A percentile compares a stretch with the other conserved stretches of the same genome.
Conservation (phyloP, 2,797 vertebrate species). For the Gorsachius magnificus region DNA sequence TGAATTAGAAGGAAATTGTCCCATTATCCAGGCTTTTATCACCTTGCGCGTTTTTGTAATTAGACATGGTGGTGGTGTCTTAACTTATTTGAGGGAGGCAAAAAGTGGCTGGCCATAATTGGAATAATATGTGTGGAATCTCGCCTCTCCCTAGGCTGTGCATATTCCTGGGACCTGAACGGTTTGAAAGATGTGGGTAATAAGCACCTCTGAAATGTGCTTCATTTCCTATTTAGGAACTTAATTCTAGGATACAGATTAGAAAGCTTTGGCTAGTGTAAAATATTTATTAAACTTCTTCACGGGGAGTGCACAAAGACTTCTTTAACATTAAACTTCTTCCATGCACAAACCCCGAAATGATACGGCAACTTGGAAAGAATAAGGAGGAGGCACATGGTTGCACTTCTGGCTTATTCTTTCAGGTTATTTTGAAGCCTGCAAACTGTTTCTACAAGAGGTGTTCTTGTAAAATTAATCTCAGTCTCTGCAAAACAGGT, state of each 20-base stretch:
- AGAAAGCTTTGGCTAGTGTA: not conserved
- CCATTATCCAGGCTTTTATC: not conserved
- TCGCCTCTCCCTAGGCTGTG: not conserved
- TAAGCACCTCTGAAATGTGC: not conserved
- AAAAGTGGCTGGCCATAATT: not conserved
- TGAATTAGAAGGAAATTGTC: not conserved
- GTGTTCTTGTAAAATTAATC: slow-evolving; percentile 2
- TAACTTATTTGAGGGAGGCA: not conserved
- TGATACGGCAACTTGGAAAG: not conserved
- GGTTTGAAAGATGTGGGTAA: not conserved
- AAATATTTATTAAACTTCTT: not conserved
- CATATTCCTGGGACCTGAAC: not conserved
- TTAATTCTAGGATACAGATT: not conserved
- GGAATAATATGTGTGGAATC: slow-evolving; percentile 26
- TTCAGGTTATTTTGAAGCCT: not conserved
- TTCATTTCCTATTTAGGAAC: not conserved
- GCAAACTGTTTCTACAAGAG: not conserved
- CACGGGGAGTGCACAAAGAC: not conserved
- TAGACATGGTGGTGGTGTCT: not conserved
- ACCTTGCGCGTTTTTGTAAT: not conserved
- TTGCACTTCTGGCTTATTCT: not conserved
- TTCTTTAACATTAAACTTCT: not conserved
- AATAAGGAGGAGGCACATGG: not conserved
- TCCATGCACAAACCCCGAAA: not conserved
- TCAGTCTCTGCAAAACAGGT: slow-evolving; percentile 23